phyloP scores from a whole-genome alignment of 92 coral and sea anemone species.

The Ricordea florida region DNA sequence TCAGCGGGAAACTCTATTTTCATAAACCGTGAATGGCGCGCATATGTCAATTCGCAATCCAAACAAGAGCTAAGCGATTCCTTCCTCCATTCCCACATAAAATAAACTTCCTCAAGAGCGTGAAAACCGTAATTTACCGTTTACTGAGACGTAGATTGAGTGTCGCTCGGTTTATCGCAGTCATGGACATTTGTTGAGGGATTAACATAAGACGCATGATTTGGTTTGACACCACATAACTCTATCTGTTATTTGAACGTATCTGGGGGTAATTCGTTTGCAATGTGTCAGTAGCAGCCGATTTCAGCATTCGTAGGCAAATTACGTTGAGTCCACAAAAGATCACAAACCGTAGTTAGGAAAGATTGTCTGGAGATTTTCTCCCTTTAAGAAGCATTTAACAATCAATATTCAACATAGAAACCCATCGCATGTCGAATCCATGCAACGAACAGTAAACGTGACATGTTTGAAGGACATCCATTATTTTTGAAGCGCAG shows the following conservation, averaged over 20 bases:
- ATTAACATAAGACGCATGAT: conserved; percentile 20
- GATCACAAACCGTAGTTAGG: not conserved
- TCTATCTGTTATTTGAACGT: conserved; percentile 36
- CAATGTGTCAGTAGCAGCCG: conserved; percentile 58
- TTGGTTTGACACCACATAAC: conserved; percentile 44
- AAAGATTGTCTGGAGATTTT: too few relatives aligned
- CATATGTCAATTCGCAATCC: conserved; percentile 36
- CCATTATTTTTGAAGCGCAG: too few relatives aligned
- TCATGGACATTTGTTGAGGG: conserved; percentile 19
- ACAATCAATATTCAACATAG: too few relatives aligned
- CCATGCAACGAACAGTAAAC: too few relatives aligned
- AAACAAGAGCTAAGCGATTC: conserved; percentile 23
- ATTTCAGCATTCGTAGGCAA: not conserved
- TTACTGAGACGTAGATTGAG: conserved; percentile 15
- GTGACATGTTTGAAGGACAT: too few relatives aligned
- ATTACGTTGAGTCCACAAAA: not conserved
- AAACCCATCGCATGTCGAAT: too few relatives aligned
- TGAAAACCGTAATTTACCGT: conserved; percentile 32
- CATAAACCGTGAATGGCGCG: conserved; percentile 6
- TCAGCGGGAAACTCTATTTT: not conserved
- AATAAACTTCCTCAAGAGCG: conserved; percentile 29
- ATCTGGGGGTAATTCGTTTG: conserved; percentile 56
- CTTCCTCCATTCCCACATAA: conserved; percentile 12
- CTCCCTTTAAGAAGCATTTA: too few relatives aligned
- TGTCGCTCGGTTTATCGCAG: conserved; percentile 34